These are phyloP conservation scores for Mechanitis messenoides DNA, from an alignment of 2,888 invertebrate genomes.

Conservation along the genomic window DNA sequence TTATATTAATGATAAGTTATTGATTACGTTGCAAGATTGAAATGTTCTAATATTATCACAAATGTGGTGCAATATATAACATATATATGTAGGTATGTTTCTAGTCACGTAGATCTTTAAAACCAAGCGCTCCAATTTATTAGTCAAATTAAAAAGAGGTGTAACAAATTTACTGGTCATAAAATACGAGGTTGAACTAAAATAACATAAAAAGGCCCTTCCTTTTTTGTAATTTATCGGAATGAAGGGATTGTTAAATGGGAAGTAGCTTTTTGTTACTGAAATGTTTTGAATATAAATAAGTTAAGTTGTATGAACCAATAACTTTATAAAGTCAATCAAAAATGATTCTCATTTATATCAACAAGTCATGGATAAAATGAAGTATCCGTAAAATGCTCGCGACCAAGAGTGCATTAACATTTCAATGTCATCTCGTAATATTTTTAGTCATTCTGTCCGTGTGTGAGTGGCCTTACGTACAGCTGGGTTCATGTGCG, in stretches of 20 bases:
- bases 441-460: constrained; percentile 70
- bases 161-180: constrained; percentile 28
- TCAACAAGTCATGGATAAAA: constrained; percentile 29
- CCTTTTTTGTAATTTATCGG: constrained; percentile 41
- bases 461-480: constrained; percentile 35
- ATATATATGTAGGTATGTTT: constrained; percentile 17
- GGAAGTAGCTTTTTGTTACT: constrained; percentile 31
- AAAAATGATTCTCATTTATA: constrained; percentile 46
- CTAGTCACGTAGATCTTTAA: constrained; percentile 34
- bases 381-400: constrained; percentile 63
- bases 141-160: constrained; percentile 26
- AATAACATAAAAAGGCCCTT: constrained; percentile 22
- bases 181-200: constrained; percentile 37
- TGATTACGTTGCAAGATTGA: background rate
- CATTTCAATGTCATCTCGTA: constrained; percentile 75
- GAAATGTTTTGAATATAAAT: constrained; percentile 18
- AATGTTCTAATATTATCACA: constrained; percentile 19
- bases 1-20: background rate
- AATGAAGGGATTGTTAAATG: no score
- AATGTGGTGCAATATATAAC: constrained; percentile 35
- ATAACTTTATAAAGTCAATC: constrained; percentile 57
- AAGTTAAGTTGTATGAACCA: constrained; percentile 55
- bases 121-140: constrained; percentile 25
- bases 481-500: constrained; percentile 35
- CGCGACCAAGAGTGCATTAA: constrained; percentile 68